phyloP scores from a whole-genome alignment of 2,888 invertebrate species.

The Dolomedes plantarius region DNA sequence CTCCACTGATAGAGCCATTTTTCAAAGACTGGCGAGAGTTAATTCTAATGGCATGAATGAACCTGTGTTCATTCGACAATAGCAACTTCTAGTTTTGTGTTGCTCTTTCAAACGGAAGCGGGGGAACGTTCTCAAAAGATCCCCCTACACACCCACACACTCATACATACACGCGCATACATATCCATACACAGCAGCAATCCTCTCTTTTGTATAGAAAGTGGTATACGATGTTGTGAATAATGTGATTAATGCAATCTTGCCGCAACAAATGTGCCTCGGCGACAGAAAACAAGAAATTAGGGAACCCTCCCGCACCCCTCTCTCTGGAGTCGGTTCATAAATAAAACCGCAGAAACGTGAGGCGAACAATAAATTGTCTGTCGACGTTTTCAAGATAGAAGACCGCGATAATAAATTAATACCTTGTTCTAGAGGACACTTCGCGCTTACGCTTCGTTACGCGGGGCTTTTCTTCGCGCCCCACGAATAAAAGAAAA shows the following conservation, averaged over 20 bases:
- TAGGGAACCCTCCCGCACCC: conserved; percentile 45
- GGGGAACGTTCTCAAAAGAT: conserved; percentile 33
- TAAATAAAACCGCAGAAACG: conserved; percentile 71
- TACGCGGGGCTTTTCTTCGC: conserved; percentile 57
- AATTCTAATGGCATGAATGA: conserved; percentile 69
- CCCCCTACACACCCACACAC: not conserved
- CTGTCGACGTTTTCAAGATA: conserved; percentile 67
- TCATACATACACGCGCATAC: conserved; percentile 8
- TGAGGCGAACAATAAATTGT: conserved; percentile 70
- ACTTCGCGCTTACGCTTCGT: conserved; percentile 66
- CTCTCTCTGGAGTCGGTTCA: conserved; percentile 44
- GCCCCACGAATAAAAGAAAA: conserved; percentile 23
- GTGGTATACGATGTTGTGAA: conserved; percentile 69
- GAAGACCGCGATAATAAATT: conserved; percentile 69
- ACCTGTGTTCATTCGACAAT: conserved; percentile 70
- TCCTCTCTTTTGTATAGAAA: conserved; percentile 67
- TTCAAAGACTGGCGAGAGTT: conserved; percentile 67
- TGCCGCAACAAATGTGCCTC: conserved; percentile 69
- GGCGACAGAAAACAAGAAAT: conserved; percentile 71
- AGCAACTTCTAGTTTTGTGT: conserved; percentile 70
- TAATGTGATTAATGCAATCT: conserved; percentile 71
- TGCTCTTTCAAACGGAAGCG: conserved; percentile 67
- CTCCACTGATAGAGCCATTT: conserved; percentile 63
- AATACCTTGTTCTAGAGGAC: conserved; percentile 69
- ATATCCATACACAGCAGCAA: conserved; percentile 21